phyloP scores from a whole-genome alignment of 2,113 vertebrate genomes.

The Pluvianellus socialis region DNA sequence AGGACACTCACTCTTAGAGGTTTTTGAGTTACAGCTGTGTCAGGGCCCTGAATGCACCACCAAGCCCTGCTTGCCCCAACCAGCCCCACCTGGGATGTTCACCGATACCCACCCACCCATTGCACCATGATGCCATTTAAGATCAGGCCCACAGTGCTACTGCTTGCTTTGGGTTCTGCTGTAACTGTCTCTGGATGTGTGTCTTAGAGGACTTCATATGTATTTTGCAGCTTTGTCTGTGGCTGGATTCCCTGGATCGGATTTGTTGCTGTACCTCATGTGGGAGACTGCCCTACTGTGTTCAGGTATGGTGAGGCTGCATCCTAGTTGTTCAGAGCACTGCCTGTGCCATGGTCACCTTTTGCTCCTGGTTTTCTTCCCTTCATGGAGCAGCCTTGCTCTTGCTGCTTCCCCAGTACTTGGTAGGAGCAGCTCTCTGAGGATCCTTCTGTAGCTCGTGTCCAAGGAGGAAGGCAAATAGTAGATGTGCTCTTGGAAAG shows the following conservation, averaged over 20 bases:
- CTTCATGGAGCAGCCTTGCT: not conserved
- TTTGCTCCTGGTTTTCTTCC: not conserved
- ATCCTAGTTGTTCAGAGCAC: no score
- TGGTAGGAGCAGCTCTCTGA: rapidly evolving
- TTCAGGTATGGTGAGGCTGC: no score
- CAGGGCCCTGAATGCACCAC: not conserved
- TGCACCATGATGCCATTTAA: not conserved
- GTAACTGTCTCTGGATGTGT: not conserved
- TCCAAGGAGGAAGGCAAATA: not conserved
- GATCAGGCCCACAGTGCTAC: rapidly evolving
- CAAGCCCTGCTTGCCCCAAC: not conserved
- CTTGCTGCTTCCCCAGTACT: not conserved
- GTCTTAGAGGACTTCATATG: rapidly evolving
- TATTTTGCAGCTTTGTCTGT: not conserved
- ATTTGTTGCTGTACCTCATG: no score
- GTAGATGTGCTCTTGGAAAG: not conserved
- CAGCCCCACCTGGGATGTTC: not conserved
- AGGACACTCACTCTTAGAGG: not conserved
- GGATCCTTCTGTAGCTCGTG: no score
- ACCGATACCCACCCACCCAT: not conserved
- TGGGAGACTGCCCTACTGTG: not conserved
- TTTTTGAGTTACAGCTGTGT: not conserved
- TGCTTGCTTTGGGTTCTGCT: rapidly evolving
- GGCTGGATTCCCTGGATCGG: not conserved
- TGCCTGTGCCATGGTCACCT: no score